phyloP scores from a whole-genome alignment of 2,888 invertebrate genomes.

The Osmoderma eremita region DNA sequence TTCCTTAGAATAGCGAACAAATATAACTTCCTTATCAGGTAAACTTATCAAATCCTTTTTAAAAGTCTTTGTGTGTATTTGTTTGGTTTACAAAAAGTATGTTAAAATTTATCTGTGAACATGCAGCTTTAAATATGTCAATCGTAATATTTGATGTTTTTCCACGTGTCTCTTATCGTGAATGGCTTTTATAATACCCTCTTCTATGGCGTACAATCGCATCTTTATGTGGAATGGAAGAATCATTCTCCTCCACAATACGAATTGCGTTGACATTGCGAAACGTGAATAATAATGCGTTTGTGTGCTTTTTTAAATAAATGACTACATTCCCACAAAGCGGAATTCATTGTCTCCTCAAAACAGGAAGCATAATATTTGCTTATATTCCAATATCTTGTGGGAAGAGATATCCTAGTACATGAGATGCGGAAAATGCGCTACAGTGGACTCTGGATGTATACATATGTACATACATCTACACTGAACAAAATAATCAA shows the following conservation, averaged over 20 bases:
- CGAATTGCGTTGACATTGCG: conserved; percentile 22
- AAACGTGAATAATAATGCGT: conserved; percentile 18
- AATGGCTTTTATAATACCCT: conserved; percentile 28
- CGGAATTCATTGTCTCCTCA: conserved; percentile 31
- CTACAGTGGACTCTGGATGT: no score
- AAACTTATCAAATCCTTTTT: conserved; percentile 25
- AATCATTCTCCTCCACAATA: conserved; percentile 23
- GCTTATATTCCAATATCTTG: conserved; percentile 32
- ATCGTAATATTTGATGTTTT: conserved; percentile 28
- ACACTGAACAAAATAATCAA: no score
- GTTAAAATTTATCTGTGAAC: conserved; percentile 22
- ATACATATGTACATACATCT: no score
- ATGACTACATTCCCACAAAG: conserved; percentile 28
- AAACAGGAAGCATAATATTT: conserved; percentile 35
- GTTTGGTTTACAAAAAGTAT: conserved; percentile 32
- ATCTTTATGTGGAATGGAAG: conserved; percentile 17
- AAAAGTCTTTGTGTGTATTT: conserved; percentile 28
- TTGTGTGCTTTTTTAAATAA: conserved; percentile 34
- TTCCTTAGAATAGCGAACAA: not conserved
- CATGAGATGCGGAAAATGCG: not conserved
- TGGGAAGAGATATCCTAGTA: conserved; percentile 22
- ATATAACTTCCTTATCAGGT: conserved; percentile 18
- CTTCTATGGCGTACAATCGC: conserved; percentile 31
- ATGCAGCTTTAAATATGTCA: conserved; percentile 27
- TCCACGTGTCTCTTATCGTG: conserved; percentile 38